Base-by-base conservation (phyloP, 1,140 invertebrate species). In the Amyelois transitella region DNA sequence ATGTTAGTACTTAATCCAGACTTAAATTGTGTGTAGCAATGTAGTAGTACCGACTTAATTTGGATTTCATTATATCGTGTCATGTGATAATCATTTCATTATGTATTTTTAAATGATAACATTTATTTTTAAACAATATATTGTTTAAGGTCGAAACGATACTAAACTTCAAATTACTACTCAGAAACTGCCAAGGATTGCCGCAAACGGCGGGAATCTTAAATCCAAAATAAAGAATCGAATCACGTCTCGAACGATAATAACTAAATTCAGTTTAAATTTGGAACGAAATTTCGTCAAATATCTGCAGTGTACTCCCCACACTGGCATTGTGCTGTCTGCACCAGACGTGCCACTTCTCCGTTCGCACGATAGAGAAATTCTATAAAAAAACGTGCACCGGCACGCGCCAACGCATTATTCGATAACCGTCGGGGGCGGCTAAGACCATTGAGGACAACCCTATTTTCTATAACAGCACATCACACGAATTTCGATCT, bases 341-440 rank as follows among this genome's bases (percentile, higher is more conserved):
- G 63, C 64, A 78, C 71, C 77, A 82, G 81, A 81, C 73, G 78
- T 19, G 45, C 72, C 75, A 80, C 75, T 84, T 82, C 72, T 68
- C 43, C 52, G 74, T 82, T 84, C 84, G 80, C 80, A 87, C 81
- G 73, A 73, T 78, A 79, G 72, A 77, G 81, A 83, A 77, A 77
- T 66, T 78, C 76, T 69, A 85, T 84, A 86, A 87, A 87, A n/a
- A 84, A 86, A 76, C 65, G 66, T 49, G 54, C 45, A 17, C 54
- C 52, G 52, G 68, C 84, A 85, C 84, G 84, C 79, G 82, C 77
- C 74, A 38, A 65, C 50, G 70, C 81, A 86, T 88, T 88, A 83
- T 86, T 76, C 80, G 82, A 82, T 84, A 86, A 86, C 82, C 75
- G 82, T 80, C 72, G 81, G 79, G 72, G 84, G 84, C 81, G 81